A percentile compares a stretch with the other conserved stretches of the same genome.
Conservation (phyloP, 1,140 invertebrate species). For the Vollenhovia emeryi region DNA sequence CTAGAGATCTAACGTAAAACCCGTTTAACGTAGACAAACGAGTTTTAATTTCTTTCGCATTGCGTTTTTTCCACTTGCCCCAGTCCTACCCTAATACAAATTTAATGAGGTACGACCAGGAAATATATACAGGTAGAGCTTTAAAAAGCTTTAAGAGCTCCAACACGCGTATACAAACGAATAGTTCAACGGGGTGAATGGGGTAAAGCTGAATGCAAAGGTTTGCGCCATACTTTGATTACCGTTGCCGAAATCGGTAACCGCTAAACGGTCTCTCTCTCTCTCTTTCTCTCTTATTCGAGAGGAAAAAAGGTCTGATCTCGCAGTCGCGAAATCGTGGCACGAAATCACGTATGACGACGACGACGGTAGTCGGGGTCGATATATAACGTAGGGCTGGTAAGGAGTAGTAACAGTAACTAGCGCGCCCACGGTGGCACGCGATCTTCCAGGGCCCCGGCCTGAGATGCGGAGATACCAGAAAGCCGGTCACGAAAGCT, state of each 20-base stretch:
- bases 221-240: not conserved
- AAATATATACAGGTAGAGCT: not conserved
- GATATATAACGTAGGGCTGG: slow-evolving; percentile 74
- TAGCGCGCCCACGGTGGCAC: slow-evolving; percentile 75
- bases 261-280: not conserved
- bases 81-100: not conserved
- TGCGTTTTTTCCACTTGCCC: not conserved
- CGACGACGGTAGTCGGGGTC: slow-evolving; percentile 61
- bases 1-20: not conserved
- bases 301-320: slow-evolving; percentile 35
- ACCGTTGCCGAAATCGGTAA: not conserved
- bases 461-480: slow-evolving; percentile 81
- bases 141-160: not conserved
- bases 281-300: not conserved
- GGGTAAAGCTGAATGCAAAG: not conserved
- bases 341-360: slow-evolving; percentile 23
- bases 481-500: slow-evolving; percentile 80
- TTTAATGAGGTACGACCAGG: slow-evolving; percentile 16
- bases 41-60: slow-evolving; percentile 12
- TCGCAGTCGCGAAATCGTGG: slow-evolving; percentile 50
- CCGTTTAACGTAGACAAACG: not conserved
- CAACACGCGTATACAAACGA: not conserved
- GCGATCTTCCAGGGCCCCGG: slow-evolving; percentile 80
- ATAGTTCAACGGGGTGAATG: not conserved
- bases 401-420: slow-evolving; percentile 76